Base-by-base conservation (phyloP, 2,888 invertebrate genomes). In the Clanis bilineata region DNA sequence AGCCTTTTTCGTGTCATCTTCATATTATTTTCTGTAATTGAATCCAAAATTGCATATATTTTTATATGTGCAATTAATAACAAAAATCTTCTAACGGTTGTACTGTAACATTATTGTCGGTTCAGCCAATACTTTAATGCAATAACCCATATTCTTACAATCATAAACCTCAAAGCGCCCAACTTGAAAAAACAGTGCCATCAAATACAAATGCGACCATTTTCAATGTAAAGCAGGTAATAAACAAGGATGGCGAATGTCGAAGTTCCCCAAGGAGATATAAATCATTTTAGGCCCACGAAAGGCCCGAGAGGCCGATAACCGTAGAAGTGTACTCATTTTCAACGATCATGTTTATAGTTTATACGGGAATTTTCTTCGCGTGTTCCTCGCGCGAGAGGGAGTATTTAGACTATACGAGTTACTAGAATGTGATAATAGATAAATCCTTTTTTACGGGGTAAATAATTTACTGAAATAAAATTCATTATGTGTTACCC, bases 141-240 rank as follows among this genome's bases (percentile, higher is more conserved):
- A 15, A 4, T 41, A 18, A 44, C 44, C 44, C 3, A 22, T 9
- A 28, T 28, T 23, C 12, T 23, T 45, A 15, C 28, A 18, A 18
- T 7, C 10, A 51, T 51, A 51, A 51, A 51, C 32, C 5, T 18
- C 51, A 32, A 51, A 28, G 15, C 18, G 47, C 25, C 6, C 51
- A 32, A 32, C n/a, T n/a, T 51, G 32, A 51, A 51, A 18, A 5
- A 15, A 15, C 6, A 41, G 44, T 38, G 6, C 43, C 38, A 55
- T 54, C 61, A 55, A 59, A 58, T 47, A 51, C 28, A 41, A 55
- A 57, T 56, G 57, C 18, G 21, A 18, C 21, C 44, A 43, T 51
- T 57, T 32, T 36, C 43, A 21, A 61, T 61, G 56, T 47, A 59
- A 61, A 58, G 43, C 54, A 58, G 57, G 58, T 56, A 56, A 58